Base-by-base conservation (phyloP, 2,888 invertebrate genomes). In the Hemaris fuciformis region DNA sequence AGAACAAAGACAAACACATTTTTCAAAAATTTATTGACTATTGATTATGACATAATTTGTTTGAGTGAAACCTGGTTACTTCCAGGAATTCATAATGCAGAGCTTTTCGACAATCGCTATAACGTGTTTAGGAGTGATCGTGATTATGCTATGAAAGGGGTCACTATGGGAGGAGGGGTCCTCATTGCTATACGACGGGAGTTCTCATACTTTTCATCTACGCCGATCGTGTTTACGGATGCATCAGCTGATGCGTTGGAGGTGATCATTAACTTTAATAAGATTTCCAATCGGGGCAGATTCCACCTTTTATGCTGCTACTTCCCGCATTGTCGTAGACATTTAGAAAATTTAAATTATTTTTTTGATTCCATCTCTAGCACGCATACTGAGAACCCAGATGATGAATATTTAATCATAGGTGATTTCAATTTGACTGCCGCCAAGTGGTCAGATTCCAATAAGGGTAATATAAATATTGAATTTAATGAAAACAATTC, bases 121-220 rank as follows among this genome's bases (percentile, higher is more conserved):
- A 15, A 62, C 2, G 59, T 65, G 2, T 66, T 63, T 61, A 46
- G 66, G 6, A 61, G 66, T 6, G 64, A 66, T 20, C 48, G 66
- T 0, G 34, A 60, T 25, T 63, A 65, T 23, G 20, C 10, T 5
- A 6, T 3, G 2, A 66, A 62, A 20, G n/a, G n/a, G 10, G 63
- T 64, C 42, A 15, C 53, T 13, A 18, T 61, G 41, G 61, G 64
- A 1, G 62, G 64, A 0, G 64, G 64, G 34, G 64, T 64, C 5
- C 13, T 62, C n/a, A 57, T 62, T 2, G 64, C 64, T n/a, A 59
- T 61, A 8, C 34, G 62, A 3, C 58, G 63, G 0, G 62, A 67
- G 3, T 48, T 64, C 5, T n/a, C n/a, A n/a, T n/a, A n/a, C n/a
- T n/a, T n/a, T n/a, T n/a, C n/a, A n/a, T 38, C 1, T 60, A 45